phyloP scores from a whole-genome alignment of 37 sponge, comb jelly and placozoan species.

The Bolinopsis microptera region DNA sequence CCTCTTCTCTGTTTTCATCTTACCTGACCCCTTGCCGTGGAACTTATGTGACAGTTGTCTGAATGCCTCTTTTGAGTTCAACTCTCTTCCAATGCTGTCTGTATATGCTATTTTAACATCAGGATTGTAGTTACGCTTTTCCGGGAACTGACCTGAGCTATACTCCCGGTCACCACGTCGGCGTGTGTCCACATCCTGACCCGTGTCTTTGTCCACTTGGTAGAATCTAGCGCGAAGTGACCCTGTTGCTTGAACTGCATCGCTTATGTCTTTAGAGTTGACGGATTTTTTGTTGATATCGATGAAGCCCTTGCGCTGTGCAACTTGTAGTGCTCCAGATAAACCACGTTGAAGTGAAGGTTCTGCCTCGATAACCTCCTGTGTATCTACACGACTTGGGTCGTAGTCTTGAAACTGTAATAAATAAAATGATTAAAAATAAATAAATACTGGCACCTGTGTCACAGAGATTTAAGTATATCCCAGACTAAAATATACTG shows the following conservation, averaged over 20 bases:
- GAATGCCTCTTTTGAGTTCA: constrained; percentile 91
- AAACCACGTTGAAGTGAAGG: constrained; percentile 77
- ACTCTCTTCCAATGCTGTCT: constrained; percentile 79
- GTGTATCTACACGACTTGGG: constrained; percentile 16
- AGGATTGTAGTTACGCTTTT: constrained; percentile 88
- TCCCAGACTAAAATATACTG: too few species aligned
- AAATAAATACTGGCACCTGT: too few species aligned
- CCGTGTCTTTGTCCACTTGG: constrained; percentile 21
- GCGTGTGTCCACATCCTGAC: constrained; percentile 25
- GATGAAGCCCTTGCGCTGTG: constrained; percentile 84
- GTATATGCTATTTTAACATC: constrained; percentile 86
- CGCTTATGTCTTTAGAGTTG: constrained; percentile 43
- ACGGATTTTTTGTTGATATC: constrained; percentile 53
- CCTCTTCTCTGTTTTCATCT: constrained; percentile 89
- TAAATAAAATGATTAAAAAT: neutral
- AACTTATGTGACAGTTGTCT: constrained; percentile 95
- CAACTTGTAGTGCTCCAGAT: constrained; percentile 87
- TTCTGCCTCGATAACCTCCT: constrained; percentile 75
- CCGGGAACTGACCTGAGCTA: constrained; percentile 72
- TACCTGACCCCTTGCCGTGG: constrained; percentile 93
- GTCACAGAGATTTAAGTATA: too few species aligned
- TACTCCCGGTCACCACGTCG: neutral
- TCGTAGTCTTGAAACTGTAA: constrained; percentile 66
- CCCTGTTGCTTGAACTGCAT: constrained; percentile 48
- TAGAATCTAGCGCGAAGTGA: constrained; percentile 6